A percentile compares a stretch with the other conserved stretches of the same genome.
Evolutionary conservation across 2,888 invertebrate species (phyloP).

Genomic region (Tipula vernalis): DNA sequence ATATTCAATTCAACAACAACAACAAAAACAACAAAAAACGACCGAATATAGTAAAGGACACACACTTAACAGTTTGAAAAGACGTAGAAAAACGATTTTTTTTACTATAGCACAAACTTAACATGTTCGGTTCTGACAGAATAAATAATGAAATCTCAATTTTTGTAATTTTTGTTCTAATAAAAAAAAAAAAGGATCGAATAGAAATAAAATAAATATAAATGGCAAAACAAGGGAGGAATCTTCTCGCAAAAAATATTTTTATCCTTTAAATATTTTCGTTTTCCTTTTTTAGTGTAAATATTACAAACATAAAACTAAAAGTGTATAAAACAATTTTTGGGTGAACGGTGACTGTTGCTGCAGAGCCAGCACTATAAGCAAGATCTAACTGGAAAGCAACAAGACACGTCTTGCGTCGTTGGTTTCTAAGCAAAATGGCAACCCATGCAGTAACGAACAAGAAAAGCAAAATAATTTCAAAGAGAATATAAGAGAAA

Average conservation of each 20-base stretch:
- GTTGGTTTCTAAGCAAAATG: too few species aligned
- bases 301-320: neutral
- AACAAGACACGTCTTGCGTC: too few species aligned
- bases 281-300: neutral
- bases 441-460: too few species aligned
- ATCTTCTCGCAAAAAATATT: neutral
- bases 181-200: neutral
- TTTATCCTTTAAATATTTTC: neutral
- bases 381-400: too few species aligned
- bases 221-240: neutral
- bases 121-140: neutral
- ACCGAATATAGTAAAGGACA: neutral
- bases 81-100: neutral
- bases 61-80: neutral
- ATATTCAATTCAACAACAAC: neutral
- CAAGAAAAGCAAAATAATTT: too few species aligned
- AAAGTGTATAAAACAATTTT: neutral
- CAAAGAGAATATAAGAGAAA: too few species aligned
- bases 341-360: too few species aligned
- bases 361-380: too few species aligned
- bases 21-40: neutral
- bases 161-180: neutral
- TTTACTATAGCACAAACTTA: neutral
- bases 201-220: neutral
- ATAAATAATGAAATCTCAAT: conserved; percentile 8